Evolutionary conservation across 1,140 invertebrate species (phyloP).

Genomic region (Hycleus phaleratus): DNA sequence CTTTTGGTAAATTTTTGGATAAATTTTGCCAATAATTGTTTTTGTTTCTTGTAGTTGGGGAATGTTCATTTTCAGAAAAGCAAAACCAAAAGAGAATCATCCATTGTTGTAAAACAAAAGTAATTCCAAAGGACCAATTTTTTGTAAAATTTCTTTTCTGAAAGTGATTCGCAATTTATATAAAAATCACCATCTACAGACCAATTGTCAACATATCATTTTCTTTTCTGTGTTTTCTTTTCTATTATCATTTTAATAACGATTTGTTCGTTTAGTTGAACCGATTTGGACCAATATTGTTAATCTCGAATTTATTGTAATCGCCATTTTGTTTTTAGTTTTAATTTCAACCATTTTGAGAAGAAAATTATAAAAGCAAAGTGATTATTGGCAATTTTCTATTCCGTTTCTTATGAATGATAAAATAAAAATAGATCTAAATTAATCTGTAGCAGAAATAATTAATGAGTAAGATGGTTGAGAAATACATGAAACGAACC

Average conservation of each 20-base stretch:
- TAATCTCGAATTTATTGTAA: slow-evolving; percentile 2
- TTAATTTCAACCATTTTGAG: slow-evolving; percentile 9
- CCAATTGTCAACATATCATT: slow-evolving; percentile 35
- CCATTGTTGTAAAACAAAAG: neutral
- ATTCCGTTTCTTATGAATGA: slow-evolving; percentile 24
- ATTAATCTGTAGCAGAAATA: neutral
- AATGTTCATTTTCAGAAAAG: neutral
- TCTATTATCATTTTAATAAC: neutral
- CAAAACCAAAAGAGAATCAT: neutral
- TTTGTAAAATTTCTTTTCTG: slow-evolving; percentile 10
- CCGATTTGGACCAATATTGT: slow-evolving; percentile 28
- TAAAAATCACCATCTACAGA: slow-evolving; percentile 12
- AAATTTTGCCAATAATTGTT: slow-evolving; percentile 36
- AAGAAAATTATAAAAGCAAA: slow-evolving; percentile 15
- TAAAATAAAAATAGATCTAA: slow-evolving; percentile 19
- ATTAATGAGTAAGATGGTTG: too few species aligned
- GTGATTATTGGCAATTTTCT: slow-evolving; percentile 38
- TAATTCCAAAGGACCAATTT: slow-evolving; percentile 17
- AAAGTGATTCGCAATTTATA: slow-evolving; percentile 3
- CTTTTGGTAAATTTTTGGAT: slow-evolving; percentile 29
- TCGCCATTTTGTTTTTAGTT: slow-evolving; percentile 1
- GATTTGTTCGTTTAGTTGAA: neutral
- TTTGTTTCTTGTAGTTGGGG: slow-evolving; percentile 2
- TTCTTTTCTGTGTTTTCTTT: slow-evolving; percentile 11
- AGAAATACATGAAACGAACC: neutral